Conservation (phyloP, 2,888 invertebrate species). For the Tachina grossa region DNA sequence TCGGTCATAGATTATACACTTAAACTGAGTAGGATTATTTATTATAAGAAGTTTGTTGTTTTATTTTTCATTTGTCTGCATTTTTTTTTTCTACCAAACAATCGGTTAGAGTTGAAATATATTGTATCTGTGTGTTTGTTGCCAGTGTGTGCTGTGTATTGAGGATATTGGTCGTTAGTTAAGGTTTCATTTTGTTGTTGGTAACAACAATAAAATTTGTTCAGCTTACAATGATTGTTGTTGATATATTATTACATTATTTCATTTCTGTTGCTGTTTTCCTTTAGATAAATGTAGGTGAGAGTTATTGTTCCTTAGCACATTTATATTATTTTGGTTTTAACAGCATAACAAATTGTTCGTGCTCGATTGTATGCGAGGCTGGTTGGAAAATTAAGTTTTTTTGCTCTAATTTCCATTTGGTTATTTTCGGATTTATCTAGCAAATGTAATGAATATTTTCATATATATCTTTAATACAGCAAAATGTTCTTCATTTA, state of each 20-base stretch:
- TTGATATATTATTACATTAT: constrained; percentile 62
- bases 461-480: too few species aligned
- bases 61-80: constrained; percentile 30
- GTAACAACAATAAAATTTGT: constrained; percentile 68
- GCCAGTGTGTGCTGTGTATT: constrained; percentile 42
- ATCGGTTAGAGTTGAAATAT: constrained; percentile 11
- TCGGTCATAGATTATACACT: constrained; percentile 74
- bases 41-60: constrained; percentile 58
- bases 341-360: constrained; percentile 17
- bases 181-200: constrained; percentile 67
- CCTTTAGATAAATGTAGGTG: constrained; percentile 6
- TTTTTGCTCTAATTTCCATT: too few species aligned
- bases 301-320: constrained; percentile 1
- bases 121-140: constrained; percentile 24
- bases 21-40: constrained; percentile 70
- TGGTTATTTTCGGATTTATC: too few species aligned
- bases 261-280: constrained; percentile 22
- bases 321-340: constrained; percentile 34
- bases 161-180: constrained; percentile 72
- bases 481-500: too few species aligned
- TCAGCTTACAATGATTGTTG: constrained; percentile 63
- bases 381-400: not conserved
- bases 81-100: constrained; percentile 30
- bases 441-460: too few species aligned
- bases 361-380: not conserved